Conservation (phyloP, 2,113 vertebrate species). For the Neotoma lepida region DNA sequence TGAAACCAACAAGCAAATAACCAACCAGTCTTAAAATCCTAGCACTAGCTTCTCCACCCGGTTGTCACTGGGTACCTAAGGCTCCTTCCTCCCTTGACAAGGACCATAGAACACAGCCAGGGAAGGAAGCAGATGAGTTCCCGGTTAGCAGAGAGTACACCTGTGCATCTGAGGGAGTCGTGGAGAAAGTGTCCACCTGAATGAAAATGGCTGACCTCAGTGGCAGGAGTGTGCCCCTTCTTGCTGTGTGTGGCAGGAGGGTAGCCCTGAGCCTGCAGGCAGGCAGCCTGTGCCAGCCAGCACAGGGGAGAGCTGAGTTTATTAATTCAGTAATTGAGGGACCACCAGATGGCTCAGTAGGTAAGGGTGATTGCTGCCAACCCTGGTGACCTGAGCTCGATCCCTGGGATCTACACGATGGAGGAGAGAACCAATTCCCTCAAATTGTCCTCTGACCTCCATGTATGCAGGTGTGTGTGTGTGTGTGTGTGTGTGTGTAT, state of each 20-base stretch:
- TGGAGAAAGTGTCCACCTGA: not conserved
- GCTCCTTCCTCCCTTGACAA: not conserved
- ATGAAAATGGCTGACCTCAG: not conserved
- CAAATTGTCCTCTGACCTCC: not conserved
- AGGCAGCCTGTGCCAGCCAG: not conserved
- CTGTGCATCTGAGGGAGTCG: not conserved
- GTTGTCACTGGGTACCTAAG: not conserved
- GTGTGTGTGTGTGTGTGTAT: not conserved
- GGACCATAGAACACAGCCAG: not conserved
- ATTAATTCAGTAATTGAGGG: not conserved
- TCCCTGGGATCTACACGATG: not conserved
- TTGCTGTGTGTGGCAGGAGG: not conserved
- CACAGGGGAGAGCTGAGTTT: not conserved
- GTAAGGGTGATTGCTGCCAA: not conserved
- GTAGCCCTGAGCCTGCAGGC: not conserved
- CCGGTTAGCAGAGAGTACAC: accelerated
- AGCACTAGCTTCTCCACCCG: not conserved
- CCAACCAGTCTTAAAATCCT: not conserved
- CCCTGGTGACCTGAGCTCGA: not conserved
- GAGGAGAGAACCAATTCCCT: not conserved
- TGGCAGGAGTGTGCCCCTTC: not conserved
- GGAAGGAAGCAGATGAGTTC: constrained; percentile 51
- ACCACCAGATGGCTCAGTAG: not conserved
- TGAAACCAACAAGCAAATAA: not conserved
- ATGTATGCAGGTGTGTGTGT: not conserved